phyloP scores from a whole-genome alignment of 2,797 vertebrate species.

The Eulemur rubriventer region DNA sequence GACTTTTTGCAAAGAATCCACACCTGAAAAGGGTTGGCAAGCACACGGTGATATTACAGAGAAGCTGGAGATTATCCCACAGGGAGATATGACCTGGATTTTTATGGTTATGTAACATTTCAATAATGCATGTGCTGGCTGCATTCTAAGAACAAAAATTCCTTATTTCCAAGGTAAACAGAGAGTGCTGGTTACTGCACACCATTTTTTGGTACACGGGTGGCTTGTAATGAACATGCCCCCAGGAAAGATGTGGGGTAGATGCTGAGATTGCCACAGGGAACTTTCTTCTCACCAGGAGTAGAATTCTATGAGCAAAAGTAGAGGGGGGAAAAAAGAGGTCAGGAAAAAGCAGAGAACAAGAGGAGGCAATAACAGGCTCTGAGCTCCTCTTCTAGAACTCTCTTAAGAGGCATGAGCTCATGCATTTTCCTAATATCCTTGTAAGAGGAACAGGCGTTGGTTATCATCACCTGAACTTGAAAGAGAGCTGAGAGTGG shows the following conservation, averaged over 20 bases:
- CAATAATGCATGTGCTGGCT: background rate
- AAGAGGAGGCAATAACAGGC: background rate
- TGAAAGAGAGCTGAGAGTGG: background rate
- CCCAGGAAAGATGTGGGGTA: background rate
- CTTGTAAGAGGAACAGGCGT: background rate
- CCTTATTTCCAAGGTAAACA: background rate
- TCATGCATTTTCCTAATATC: background rate
- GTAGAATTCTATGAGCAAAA: background rate
- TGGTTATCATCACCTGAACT: background rate
- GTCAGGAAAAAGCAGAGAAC: background rate
- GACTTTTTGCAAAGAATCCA: background rate
- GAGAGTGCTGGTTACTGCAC: fast-evolving
- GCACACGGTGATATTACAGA: background rate
- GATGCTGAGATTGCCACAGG: background rate
- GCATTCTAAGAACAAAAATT: background rate
- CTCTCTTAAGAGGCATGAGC: background rate
- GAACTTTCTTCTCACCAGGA: background rate
- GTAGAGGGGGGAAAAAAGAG: background rate
- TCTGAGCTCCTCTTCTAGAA: background rate
- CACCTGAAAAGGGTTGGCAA: background rate
- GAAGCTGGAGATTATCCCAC: background rate
- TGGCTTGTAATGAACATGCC: background rate
- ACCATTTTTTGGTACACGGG: background rate
- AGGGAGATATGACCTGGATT: background rate
- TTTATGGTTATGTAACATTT: background rate